These are phyloP conservation scores for Castor canadensis DNA, from an alignment of 2,113 vertebrate species.

Conservation along the genomic window DNA sequence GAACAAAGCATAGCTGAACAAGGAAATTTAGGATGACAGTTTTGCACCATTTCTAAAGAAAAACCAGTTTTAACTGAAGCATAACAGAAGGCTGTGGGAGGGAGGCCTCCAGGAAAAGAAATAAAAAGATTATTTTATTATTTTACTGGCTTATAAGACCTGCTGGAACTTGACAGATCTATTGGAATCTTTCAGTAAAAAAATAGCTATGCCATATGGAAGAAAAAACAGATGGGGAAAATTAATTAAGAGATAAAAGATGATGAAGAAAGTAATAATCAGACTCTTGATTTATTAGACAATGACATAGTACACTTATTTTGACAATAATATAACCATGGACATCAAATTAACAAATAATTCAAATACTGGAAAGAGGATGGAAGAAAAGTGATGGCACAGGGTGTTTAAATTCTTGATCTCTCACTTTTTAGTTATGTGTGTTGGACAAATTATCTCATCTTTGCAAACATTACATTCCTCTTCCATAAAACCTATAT, in stretches of 20 bases:
- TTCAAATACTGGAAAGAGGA: background rate
- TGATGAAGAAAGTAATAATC: background rate
- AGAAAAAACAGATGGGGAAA: background rate
- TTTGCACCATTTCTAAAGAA: background rate
- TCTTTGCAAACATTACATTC: slow-evolving; percentile 30
- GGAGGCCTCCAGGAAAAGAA: background rate
- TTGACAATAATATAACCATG: background rate
- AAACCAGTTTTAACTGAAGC: background rate
- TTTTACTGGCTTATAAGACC: background rate
- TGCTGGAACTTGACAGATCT: background rate
- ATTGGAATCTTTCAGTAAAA: background rate
- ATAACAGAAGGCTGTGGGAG: slow-evolving; percentile 17
- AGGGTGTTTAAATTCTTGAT: background rate
- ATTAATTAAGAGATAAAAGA: background rate
- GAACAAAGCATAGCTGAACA: background rate
- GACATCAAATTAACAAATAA: slow-evolving; percentile 23
- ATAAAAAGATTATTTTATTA: background rate
- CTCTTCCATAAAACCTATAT: background rate
- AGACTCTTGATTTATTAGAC: background rate
- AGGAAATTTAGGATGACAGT: background rate
- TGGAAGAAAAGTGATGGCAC: background rate
- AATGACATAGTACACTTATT: background rate
- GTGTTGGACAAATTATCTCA: background rate
- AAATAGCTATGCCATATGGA: background rate
- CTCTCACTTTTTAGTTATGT: background rate